Conservation (phyloP, 1,140 invertebrate species). For the Drosophila pallidifrons region DNA sequence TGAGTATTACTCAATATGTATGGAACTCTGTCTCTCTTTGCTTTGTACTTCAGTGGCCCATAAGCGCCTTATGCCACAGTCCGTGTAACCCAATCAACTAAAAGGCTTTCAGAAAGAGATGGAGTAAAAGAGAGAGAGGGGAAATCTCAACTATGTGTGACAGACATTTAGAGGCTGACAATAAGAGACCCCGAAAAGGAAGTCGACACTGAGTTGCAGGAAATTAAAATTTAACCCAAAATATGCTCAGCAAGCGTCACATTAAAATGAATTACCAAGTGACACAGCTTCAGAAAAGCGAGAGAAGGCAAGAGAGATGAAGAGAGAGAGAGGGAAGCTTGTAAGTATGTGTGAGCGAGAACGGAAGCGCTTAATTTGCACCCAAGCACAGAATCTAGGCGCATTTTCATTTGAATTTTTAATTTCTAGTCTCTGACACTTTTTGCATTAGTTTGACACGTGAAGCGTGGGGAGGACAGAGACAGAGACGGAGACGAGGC, state of each 20-base stretch:
- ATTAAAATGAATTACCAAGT: conserved; percentile 70
- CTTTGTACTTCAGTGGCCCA: conserved; percentile 4
- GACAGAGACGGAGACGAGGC: not conserved
- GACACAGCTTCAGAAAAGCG: not conserved
- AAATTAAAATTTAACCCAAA: conserved; percentile 76
- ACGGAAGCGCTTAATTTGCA: conserved; percentile 77
- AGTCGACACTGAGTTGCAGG: conserved; percentile 73
- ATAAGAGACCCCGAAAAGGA: conserved; percentile 35
- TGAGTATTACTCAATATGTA: conserved; percentile 35
- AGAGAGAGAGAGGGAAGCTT: not conserved
- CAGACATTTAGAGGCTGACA: not conserved
- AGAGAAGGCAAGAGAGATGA: not conserved
- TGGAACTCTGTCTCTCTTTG: not conserved
- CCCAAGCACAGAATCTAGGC: conserved; percentile 22
- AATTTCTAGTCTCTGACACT: conserved; percentile 75
- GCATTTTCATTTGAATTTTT: conserved; percentile 82
- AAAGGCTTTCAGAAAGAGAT: conserved; percentile 16
- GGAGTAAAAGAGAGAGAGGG: not conserved
- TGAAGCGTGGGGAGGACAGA: conserved; percentile 3
- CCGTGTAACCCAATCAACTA: conserved; percentile 40
- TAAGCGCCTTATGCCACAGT: conserved; percentile 33
- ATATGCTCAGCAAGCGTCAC: conserved; percentile 50
- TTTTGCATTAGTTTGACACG: conserved; percentile 75
- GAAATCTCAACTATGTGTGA: conserved; percentile 10
- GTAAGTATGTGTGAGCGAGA: not conserved